phyloP scores from a whole-genome alignment of 1,140 invertebrate species.

The Palaemon carinicauda region DNA sequence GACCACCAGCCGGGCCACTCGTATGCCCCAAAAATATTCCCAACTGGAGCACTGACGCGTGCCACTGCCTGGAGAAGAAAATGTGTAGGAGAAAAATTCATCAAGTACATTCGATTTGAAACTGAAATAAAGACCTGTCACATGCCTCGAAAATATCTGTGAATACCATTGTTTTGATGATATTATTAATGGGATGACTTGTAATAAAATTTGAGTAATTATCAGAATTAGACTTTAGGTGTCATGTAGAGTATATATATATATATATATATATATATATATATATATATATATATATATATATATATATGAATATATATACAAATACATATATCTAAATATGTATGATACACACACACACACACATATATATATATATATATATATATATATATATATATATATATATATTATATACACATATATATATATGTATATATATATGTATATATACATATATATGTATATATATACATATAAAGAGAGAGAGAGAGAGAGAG shows the following conservation, averaged over 20 bases:
- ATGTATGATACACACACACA: background rate
- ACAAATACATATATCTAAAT: background rate
- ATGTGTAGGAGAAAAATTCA: too few species aligned
- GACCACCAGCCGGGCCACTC: constrained; percentile 24
- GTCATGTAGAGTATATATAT: background rate
- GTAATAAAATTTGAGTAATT: too few species aligned
- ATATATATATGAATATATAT: background rate
- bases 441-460: too few species aligned
- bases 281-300: background rate
- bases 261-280: constrained; percentile 1
- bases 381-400: background rate
- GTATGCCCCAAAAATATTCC: constrained; percentile 6
- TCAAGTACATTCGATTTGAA: too few species aligned
- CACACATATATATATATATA: background rate
- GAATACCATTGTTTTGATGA: too few species aligned
- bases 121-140: too few species aligned
- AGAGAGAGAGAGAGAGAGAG: too few species aligned
- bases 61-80: background rate
- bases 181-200: too few species aligned
- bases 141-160: too few species aligned
- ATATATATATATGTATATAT: background rate
- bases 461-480: too few species aligned
- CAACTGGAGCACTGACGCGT: background rate
- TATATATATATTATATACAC: background rate
- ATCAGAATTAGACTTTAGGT: too few species aligned